A percentile compares a stretch with the other conserved stretches of the same genome.
Conservation (phyloP, 2,113 vertebrate species). For the Herpailurus yagouaroundi region DNA sequence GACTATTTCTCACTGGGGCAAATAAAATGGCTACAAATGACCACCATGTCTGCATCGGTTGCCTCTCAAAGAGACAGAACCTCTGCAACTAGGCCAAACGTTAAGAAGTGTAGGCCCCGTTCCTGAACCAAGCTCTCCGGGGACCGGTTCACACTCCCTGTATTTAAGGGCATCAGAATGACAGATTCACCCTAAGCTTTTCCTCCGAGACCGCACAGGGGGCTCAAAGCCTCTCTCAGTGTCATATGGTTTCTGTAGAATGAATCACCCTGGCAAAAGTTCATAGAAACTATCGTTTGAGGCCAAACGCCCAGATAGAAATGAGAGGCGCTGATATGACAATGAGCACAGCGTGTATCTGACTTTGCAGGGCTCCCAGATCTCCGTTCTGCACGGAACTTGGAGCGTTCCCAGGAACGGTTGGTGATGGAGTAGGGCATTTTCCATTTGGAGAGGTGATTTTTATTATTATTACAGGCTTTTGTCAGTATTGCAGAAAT, state of each 20-base stretch:
- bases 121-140: background rate
- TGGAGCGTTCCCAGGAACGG: background rate
- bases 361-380: background rate
- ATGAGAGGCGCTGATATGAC: fast-evolving
- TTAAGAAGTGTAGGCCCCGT: fast-evolving
- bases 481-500: constrained; percentile 81
- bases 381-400: background rate
- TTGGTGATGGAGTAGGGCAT: constrained; percentile 54
- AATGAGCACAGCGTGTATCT: fast-evolving
- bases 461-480: constrained; percentile 75
- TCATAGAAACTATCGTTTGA: background rate
- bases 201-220: background rate
- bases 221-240: fast-evolving
- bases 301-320: background rate
- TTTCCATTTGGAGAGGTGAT: constrained; percentile 61
- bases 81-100: background rate
- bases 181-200: background rate
- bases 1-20: constrained; percentile 49
- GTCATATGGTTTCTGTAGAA: background rate
- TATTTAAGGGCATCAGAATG: background rate
- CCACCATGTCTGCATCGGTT: constrained; percentile 59
- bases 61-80: constrained; percentile 66
- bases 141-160: background rate
- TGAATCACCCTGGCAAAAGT: background rate
- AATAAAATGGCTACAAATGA: constrained; percentile 68